A percentile compares a stretch with the other conserved stretches of the same genome.
phyloP scores from a whole-genome alignment of 2,113 vertebrate genomes.

The Laterallus jamaicensis region DNA sequence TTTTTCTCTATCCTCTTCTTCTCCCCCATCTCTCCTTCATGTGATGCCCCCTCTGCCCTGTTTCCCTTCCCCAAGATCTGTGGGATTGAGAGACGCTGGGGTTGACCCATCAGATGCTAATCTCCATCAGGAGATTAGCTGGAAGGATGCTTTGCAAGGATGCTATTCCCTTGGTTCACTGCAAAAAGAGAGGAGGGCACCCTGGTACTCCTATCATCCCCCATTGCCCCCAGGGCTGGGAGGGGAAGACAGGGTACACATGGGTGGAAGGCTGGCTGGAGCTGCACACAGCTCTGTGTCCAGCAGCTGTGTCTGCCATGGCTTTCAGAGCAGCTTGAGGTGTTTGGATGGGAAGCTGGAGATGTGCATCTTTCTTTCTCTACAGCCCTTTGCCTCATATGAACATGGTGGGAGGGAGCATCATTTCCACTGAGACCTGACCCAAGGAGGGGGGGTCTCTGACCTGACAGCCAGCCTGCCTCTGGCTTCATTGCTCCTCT shows the following conservation, averaged over 20 bases:
- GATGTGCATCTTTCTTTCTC: no score
- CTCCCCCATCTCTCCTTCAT: background rate
- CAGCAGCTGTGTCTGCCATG: accelerated
- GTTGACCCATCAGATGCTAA: accelerated
- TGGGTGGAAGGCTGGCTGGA: background rate
- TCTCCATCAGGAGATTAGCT: no score
- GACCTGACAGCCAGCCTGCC: background rate
- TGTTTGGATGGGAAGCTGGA: background rate
- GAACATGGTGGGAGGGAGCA: background rate
- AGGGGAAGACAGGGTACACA: accelerated
- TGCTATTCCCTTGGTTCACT: background rate
- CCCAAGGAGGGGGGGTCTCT: background rate
- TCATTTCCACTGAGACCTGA: accelerated
- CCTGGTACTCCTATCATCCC: background rate
- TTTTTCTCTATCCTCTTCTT: background rate
- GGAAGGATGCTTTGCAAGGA: accelerated
- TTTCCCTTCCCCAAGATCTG: background rate
- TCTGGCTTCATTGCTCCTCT: background rate
- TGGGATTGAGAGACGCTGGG: background rate
- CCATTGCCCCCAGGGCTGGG: no score
- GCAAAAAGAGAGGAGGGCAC: background rate
- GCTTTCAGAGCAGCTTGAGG: background rate
- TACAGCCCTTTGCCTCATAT: background rate
- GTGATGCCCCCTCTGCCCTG: accelerated
- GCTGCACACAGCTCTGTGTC: background rate